Evolutionary conservation across 2,797 vertebrate genomes (phyloP), one percentile per base, ranked within the genome.

Genomic region (Cygnus olor): DNA sequence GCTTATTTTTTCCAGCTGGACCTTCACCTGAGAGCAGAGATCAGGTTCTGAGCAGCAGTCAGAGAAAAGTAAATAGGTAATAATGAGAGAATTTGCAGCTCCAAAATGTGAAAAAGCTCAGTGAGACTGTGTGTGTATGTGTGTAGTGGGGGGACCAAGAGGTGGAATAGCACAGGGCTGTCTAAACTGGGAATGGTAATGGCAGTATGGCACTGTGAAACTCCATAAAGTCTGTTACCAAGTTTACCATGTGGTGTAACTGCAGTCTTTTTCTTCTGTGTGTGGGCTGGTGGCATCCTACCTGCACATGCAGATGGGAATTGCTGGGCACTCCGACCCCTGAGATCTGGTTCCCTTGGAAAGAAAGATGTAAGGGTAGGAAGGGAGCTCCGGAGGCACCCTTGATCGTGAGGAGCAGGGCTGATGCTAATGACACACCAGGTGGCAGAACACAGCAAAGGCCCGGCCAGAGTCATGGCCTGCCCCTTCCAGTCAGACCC

Each of bases 1-100:
- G 95, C 86, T 95, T 97, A 96, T 97, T 97, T 98, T 95, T 97
- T 97, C 96, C 97, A 98, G 96, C 96, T 98, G 97, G 94, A 96
- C 81, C 70, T 93, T 96, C 90, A 82, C 94, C 89, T 77, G 80
- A 96, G 89, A 97, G 78, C 76, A 85, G 93, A 97, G 76, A 93
- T 95, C 30, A 61, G 64, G 80, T 85, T 89, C 63, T 95, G 69
- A 97, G 86, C 71, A 95, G 90, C 90, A 97, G 91, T 80, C 92
- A 96, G 91, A 96, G 86, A 80, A 95, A 96, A 94, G 40, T 88
- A 96, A 96, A 95, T 83, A 80, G 32, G 20, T 65, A 96, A 96
- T 94, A 94, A 95, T 85, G 71, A 88, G 80, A 88, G 73, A 95
- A 96, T 96, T 95, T 97, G 72, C 42, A 95, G 80, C 53, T 34